Base-by-base conservation (phyloP, 1,140 invertebrate genomes). In the Agrypnia vestita region DNA sequence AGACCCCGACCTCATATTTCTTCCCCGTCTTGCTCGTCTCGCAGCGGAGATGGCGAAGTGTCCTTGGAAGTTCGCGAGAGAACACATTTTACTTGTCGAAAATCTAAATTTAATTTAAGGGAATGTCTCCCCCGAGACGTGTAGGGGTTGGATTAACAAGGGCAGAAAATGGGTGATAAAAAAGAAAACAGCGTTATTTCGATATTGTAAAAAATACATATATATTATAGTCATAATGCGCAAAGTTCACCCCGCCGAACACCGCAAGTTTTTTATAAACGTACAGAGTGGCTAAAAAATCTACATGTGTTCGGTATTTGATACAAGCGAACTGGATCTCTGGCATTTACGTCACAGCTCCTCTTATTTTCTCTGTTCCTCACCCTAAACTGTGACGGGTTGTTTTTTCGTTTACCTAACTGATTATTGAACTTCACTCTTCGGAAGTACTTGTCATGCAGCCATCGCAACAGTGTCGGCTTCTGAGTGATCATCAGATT, bases 1-100 rank as follows among this genome's bases (percentile, higher is more conserved):
- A 59, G 55, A 21, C 55, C 55, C 17, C 11, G 21, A 19, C 15
- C 55, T 15, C 55, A 19, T 59, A 64, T 25, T 9, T 64, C 61
- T 64, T 64, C 25, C 25, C 25, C 25, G 25, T 35, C 61, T 15
- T 43, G n/a, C n/a, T 64, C 61, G 13, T 64, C 12, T 64, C 10
- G 4, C 1, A 25, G 6, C 19, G 21, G 61, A 59, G 61, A 64
- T 43, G 61, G 61, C 25, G 35, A 64, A 64, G 21, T 35, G 25
- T n/a, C 19, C 61, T 44, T 44, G 35, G 35, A 64, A 51, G 11
- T 64, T 64, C 61, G 25, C 25, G 61, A 64, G 55, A 59, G 55
- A 59, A 64, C 61, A 64, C 61, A 64, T 64, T 64, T 64, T 64
- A 64, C 61, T 64, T 64, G 61, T 64, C 61, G 61, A 64, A 64